Evolutionary conservation across 2,888 invertebrate species (phyloP).

Genomic region (Heliconius ethilla): DNA sequence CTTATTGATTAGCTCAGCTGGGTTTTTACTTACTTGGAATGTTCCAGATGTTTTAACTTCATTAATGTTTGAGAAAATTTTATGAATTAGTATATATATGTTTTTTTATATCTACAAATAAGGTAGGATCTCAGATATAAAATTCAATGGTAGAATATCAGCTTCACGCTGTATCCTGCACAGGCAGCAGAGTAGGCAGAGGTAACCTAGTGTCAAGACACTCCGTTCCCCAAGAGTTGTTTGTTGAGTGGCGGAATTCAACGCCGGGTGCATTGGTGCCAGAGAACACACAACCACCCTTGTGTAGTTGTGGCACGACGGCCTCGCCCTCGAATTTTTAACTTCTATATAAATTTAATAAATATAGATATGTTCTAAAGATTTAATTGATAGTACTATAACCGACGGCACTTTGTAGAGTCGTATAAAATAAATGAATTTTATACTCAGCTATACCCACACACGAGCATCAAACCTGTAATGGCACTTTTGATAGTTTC

Average conservation of each 20-base stretch:
- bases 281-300: too few relatives aligned
- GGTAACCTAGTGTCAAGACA: too few relatives aligned
- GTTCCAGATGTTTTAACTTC: conserved; percentile 18
- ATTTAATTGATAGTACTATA: neutral
- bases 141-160: too few relatives aligned
- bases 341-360: neutral
- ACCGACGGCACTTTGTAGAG: neutral
- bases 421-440: conserved; percentile 19
- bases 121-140: too few relatives aligned
- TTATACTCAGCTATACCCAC: conserved; percentile 17
- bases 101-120: too few relatives aligned
- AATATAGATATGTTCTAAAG: neutral
- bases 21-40: conserved; percentile 24
- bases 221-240: too few relatives aligned
- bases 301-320: too few relatives aligned
- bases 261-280: too few relatives aligned
- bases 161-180: too few relatives aligned
- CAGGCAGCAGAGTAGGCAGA: too few relatives aligned
- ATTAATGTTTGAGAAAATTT: neutral
- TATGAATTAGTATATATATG: neutral
- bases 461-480: conserved; percentile 49
- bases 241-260: too few relatives aligned
- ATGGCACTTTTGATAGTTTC: conserved; percentile 64
- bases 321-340: too few relatives aligned
- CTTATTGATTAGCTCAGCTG: conserved; percentile 59